Base-by-base conservation (phyloP, 2,113 vertebrate genomes). In the Coreoperca whiteheadi region DNA sequence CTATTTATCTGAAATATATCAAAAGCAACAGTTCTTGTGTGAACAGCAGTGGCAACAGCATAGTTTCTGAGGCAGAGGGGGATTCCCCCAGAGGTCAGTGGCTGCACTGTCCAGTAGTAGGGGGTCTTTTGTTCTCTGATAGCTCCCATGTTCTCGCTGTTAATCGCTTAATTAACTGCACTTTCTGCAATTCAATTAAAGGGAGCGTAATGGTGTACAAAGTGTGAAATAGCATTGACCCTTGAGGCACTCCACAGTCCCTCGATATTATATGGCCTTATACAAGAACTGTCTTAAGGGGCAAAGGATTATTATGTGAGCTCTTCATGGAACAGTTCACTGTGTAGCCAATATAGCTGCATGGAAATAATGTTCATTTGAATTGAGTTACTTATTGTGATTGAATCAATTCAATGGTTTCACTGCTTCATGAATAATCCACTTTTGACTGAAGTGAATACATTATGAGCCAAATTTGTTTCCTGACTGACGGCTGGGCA, bases 81-180 rank as follows among this genome's bases (percentile, higher is more conserved):
- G 60, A 72, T 41, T 57, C 28, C 77, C 56, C 59, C 32, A 43
- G 77, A 79, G 85, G 88, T 91, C 88, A 79, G 74, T 37, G 67
- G 16, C 60, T 59, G 30, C 48, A 18, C 54, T 34, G 83, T 81
- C 81, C 75, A 76, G 78, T 83, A 77, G 65, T 66, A 68, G 79
- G 70, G 79, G 54, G 64, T 65, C 70, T 43, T 76, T 48, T 74
- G 85, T 87, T 83, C 80, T 65, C 78, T 69, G 67, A 91, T 90
- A 46, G 82, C 83, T 59, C 56, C 75, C 46, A 51, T 79, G 59
- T 85, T 84, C 85, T n/a, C 73, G 0, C 18, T 70, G 11, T 72
- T 93, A 86, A 92, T 94, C 89, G 53, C 88, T 89, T 94, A 92
- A 94, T 94, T 92, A 93, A 91, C 86, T 73, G 74, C 65, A 60